phyloP scores from a whole-genome alignment of 1,140 invertebrate species.

The Trypoxylus dichotomus region DNA sequence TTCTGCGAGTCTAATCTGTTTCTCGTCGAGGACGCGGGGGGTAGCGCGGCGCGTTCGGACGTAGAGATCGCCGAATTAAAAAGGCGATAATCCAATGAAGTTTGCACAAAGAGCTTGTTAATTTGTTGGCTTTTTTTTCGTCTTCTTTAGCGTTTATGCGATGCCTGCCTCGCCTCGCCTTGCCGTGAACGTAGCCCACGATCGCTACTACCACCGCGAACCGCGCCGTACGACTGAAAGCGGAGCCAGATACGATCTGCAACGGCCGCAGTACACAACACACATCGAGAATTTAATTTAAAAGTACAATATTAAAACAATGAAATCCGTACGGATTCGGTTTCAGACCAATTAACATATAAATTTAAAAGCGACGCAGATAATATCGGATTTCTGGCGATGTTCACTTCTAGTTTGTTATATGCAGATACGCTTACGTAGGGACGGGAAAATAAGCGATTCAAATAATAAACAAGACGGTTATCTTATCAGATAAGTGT shows the following conservation, averaged over 20 bases:
- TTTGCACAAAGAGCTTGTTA: slow-evolving; percentile 36
- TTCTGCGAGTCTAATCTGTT: slow-evolving; percentile 32
- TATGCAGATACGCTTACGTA: slow-evolving; percentile 17
- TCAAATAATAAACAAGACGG: background rate
- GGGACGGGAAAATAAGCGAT: slow-evolving; percentile 15
- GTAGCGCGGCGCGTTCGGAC: slow-evolving; percentile 2
- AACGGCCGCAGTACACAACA: background rate
- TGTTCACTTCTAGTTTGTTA: background rate
- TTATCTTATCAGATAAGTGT: background rate
- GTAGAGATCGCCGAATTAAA: slow-evolving; percentile 32
- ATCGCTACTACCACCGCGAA: background rate
- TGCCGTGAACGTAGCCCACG: background rate
- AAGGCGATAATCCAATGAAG: slow-evolving; percentile 33
- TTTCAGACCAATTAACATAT: slow-evolving; percentile 3
- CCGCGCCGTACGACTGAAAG: slow-evolving; percentile 15
- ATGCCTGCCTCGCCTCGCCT: too few relatives aligned
- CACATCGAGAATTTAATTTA: slow-evolving; percentile 31
- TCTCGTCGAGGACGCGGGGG: background rate
- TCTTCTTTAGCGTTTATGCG: slow-evolving; percentile 13
- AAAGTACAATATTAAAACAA: slow-evolving; percentile 32
- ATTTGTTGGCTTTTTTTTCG: slow-evolving; percentile 30
- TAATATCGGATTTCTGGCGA: background rate
- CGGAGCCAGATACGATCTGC: background rate
- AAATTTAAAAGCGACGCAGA: background rate
- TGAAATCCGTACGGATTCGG: slow-evolving; percentile 11